Evolutionary conservation across 2,888 invertebrate genomes (phyloP), one percentile per base, ranked within the genome.

Genomic region (Ochlodes sylvanus): DNA sequence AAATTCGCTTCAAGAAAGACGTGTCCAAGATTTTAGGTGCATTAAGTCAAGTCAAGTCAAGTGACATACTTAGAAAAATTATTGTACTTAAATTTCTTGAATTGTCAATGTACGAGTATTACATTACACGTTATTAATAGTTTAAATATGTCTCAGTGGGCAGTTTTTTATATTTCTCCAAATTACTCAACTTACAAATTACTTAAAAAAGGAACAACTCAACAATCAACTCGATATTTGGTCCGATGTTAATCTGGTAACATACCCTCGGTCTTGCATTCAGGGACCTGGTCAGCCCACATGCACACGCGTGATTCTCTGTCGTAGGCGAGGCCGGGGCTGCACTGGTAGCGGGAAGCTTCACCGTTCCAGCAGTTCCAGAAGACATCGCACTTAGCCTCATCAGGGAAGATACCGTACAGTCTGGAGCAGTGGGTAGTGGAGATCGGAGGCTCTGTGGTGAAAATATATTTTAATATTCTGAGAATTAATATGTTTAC

Each of bases 361-460:
- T 98, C 98, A 63, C 98, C 98, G 92, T 98, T 98, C 98, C 98
- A 98, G 91, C 98, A 98, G 92, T 98, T 98, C 97, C 98, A 98
- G 96, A 98, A 98, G 15, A 97, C 97, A 90, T 98, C 97, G 87
- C 98, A 98, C 89, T 98, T 97, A 77, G 93, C 94, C 66, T 96
- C 97, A 84, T 98, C 98, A 73, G 98, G 92, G 95, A 98, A 98
- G 94, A 98, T 98, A 81, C 98, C 98, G 89, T 98, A 98, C 76
- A 98, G 92, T 70, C 98, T 94, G 56, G 96, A 87, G 86, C 98
- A 98, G 88, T 98, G 97, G 12, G 97, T 94, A 17, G 98, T 96
- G 69, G 96, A 90, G 82, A 98, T 96, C 81, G 98, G 95, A 38
- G 98, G 97, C 89, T 98, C 97, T 97, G 86, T 66, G 63, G 72